Evolutionary conservation across 2,797 vertebrate genomes (phyloP).

Genomic region (Molossus molossus): DNA sequence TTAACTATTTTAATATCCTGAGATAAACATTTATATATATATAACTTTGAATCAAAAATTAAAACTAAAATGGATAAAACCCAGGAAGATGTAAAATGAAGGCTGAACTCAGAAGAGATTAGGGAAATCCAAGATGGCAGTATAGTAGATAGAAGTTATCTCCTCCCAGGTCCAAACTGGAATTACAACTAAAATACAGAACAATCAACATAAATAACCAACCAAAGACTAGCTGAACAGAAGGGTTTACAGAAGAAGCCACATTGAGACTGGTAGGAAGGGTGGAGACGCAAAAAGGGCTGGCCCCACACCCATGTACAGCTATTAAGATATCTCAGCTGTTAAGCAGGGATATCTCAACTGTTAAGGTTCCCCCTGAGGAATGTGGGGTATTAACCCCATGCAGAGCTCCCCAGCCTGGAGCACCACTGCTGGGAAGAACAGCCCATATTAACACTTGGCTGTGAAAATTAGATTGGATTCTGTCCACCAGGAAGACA

Average conservation of each 20-base stretch:
- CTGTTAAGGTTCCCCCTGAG: background rate
- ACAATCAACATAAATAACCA: background rate
- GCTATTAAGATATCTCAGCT: background rate
- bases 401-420: background rate
- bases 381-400: background rate
- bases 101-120: background rate
- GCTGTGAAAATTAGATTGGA: background rate
- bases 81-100: background rate
- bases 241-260: background rate
- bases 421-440: background rate
- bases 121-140: background rate
- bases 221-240: background rate
- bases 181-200: background rate
- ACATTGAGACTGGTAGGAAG: background rate
- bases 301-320: background rate
- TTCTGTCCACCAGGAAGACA: background rate
- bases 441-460: background rate
- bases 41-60: background rate
- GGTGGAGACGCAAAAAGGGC: background rate
- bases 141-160: background rate
- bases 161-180: background rate
- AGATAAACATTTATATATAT: constrained; percentile 18
- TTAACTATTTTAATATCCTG: background rate
- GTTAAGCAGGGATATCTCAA: background rate
- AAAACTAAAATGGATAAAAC: background rate